Evolutionary conservation across 2,113 vertebrate genomes (phyloP).

Genomic region (Puntigrus tetrazona): DNA sequence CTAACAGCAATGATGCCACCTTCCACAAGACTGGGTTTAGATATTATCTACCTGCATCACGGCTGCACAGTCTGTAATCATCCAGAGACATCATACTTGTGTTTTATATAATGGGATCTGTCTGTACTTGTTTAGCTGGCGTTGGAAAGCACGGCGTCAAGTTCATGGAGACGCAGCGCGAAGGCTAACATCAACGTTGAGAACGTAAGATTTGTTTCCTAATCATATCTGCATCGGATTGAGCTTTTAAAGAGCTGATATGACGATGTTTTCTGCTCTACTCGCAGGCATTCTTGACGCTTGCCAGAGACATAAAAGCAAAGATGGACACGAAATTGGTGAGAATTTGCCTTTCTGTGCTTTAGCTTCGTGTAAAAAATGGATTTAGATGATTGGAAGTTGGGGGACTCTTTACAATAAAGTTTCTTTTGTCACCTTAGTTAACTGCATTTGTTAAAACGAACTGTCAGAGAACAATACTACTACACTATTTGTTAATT

Average conservation of each 20-base stretch:
- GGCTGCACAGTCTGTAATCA: background rate
- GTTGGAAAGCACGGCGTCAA: conserved; percentile 92
- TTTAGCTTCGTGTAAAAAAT: background rate
- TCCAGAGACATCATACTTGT: background rate
- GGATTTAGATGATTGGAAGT: background rate
- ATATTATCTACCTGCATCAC: background rate
- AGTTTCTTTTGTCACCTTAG: background rate
- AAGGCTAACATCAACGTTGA: conserved; percentile 99
- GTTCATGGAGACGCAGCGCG: conserved; percentile 98
- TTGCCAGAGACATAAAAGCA: conserved; percentile 97
- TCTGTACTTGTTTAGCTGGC: conserved; percentile 81
- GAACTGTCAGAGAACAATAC: background rate
- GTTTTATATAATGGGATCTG: background rate
- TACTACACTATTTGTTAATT: background rate
- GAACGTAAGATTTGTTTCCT: conserved; percentile 77
- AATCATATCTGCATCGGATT: background rate
- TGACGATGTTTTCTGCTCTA: conserved; percentile 21
- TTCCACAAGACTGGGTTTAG: background rate
- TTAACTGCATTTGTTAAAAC: background rate
- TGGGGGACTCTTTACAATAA: background rate
- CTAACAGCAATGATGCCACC: background rate
- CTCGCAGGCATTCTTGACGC: conserved; percentile 91
- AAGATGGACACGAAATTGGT: conserved; percentile 99
- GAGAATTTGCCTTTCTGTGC: conserved; percentile 58
- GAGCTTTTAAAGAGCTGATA: background rate